Base-by-base conservation (phyloP, 2,888 invertebrate genomes). In the Conops quadrifasciatus region DNA sequence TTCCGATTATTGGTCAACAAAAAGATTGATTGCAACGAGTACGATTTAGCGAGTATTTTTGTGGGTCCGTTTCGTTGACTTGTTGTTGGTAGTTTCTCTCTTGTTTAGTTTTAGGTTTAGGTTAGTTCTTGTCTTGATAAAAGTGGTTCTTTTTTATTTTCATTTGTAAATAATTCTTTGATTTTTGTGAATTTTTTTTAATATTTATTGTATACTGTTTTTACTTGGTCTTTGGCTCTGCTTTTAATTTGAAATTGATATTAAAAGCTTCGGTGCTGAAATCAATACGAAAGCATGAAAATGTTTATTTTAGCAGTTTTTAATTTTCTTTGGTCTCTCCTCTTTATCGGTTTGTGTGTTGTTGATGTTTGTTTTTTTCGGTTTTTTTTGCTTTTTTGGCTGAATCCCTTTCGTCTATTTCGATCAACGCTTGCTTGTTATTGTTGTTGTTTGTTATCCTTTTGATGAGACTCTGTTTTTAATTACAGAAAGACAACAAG, bases 301-400 rank as follows among this genome's bases (percentile, higher is more conserved):
- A 74, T 80, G 81, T 80, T 81, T 80, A 76, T 81, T 77, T 80
- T 67, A 63, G 71, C 26, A 58, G 16, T 15, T 26, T 16, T 72
- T 11, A 11, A 15, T 58, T 24, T 58, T 2, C 47, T 11, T 19
- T n/a, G n/a, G 19, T 45, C 43, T 62, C 11, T 62, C 43, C n/a
- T 7, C n/a, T 30, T 24, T 21, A 36, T 7, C 7, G 19, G 24
- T 43, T 16, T 36, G 30, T 60, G 13, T 62, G 13, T 62, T 19
- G 11, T 24, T 47, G 47, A 19, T n/a, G 19, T 36, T 21, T 43
- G 36, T 62, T n/a, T 19, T 28, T 59, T 59, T 59, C n/a, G n/a
- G n/a, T 5, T 51, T 51, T 15, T 3, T 9, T 9, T 51, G 51
- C 4, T 9, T 51, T 51, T 56, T 56, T 56, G n/a, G n/a, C n/a